phyloP scores from a whole-genome alignment of 2,113 vertebrate species.

The Sciurus niger region DNA sequence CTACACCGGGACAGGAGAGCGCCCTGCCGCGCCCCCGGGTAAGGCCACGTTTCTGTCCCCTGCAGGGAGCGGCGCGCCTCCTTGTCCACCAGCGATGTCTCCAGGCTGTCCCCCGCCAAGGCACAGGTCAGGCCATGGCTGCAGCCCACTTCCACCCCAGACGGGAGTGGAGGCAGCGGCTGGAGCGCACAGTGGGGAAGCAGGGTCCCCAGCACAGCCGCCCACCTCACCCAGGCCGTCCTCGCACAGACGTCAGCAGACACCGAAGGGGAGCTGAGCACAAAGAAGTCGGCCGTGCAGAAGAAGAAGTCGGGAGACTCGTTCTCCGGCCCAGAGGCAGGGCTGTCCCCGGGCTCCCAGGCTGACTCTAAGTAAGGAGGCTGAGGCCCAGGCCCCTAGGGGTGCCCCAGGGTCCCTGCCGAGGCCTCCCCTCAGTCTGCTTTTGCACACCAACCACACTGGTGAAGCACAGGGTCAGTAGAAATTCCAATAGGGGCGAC shows the following conservation, averaged over 20 bases:
- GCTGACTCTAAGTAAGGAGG: constrained; percentile 92
- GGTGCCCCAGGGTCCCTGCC: neutral
- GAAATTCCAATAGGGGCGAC: neutral
- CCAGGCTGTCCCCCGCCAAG: constrained; percentile 69
- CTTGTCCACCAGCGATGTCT: constrained; percentile 85
- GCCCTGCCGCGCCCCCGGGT: neutral
- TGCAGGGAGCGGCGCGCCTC: constrained; percentile 85
- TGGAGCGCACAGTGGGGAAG: rapidly evolving
- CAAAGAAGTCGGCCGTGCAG: constrained; percentile 85
- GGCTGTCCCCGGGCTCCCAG: constrained; percentile 86
- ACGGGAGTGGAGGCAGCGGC: neutral
- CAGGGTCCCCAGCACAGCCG: neutral
- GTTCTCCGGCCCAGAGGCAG: rapidly evolving
- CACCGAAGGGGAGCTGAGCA: constrained; percentile 80
- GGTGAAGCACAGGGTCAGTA: rapidly evolving
- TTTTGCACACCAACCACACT: neutral
- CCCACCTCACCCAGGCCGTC: rapidly evolving
- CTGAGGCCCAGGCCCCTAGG: neutral
- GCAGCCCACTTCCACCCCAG: rapidly evolving
- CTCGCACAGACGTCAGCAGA: constrained; percentile 79
- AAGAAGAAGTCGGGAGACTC: constrained; percentile 89
- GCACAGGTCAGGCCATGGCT: constrained; percentile 82
- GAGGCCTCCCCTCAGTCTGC: rapidly evolving
- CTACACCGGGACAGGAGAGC: no score
- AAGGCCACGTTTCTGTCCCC: constrained; percentile 24